Evolutionary conservation across 2,113 vertebrate genomes (phyloP), one percentile per base, ranked within the genome.

Genomic region (Manacus vitellinus): DNA sequence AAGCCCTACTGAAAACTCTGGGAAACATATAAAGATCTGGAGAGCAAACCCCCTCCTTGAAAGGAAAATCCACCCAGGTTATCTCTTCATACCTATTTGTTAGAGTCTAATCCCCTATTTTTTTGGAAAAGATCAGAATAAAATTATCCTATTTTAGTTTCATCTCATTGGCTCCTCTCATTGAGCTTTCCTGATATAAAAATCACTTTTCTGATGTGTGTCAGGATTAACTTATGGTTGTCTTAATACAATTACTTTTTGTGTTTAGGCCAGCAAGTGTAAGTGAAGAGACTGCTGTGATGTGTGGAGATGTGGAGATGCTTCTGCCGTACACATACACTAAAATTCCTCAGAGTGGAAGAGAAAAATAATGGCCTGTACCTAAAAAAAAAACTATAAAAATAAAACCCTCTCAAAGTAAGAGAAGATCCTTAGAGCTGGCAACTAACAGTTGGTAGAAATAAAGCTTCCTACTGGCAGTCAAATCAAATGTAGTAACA

Each of bases 401-500:
- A 37, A 62, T 17, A 30, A 44, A 30, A 9, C 21, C 75, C 52
- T 81, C 62, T 89, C 35, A 77, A 97, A 97, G 82, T 87, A 96
- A 87, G 96, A 96, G 92, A 92, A 96, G 97, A 96, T 96, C 92
- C 76, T 94, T 86, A 94, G 92, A 97, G 95, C 85, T 76, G 95
- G 97, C 96, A 94, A 94, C 95, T 97, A 98, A 97, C 98, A 97
- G 97, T 98, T 98, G 97, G 98, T 98, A 95, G 97, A 98, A 98
- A 98, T 97, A 97, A 97, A 97, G 98, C 97, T 97, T 98, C 98
- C 98, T 98, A 98, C 98, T 96, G 98, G 97, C 98, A 98, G 98
- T 98, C 97, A 98, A 98, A 98, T 98, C 98, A 98, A 98, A 98
- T 98, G 98, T 98, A 97, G 98, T 97, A 98, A 98, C 98, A 98